Base-by-base conservation (phyloP, 2,797 vertebrate species). In the Mastacembelus armatus region DNA sequence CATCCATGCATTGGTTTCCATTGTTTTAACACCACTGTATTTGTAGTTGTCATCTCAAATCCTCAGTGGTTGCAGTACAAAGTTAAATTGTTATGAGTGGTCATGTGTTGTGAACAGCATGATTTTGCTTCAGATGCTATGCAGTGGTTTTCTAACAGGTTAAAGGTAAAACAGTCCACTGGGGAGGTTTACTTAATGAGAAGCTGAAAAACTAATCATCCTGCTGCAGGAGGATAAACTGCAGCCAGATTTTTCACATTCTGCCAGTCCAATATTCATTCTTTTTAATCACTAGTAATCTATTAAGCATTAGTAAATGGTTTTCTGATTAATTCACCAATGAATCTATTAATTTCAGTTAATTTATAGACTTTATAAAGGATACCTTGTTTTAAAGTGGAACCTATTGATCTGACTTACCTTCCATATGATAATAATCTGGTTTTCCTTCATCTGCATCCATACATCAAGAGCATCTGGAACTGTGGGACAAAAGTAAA, bases 391-490 rank as follows among this genome's bases (percentile, higher is more conserved):
- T 11, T 56, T 10, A 40, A 22, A 4, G 19, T 35, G 4, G 18
- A 32, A 22, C 9, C 22, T 9, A 35, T 19, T 33, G 5, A 19
- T 61, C 10, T 16, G 32, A 84, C 88, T 77, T 75, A 94, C 93
- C 64, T 91, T 93, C 92, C 92, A 94, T 5, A 76, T 6, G 5
- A 91, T 69, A 7, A 65, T 9, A 4, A 35, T 64, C 15, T 76
- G 56, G 19, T 71, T 40, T 15, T 26, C 18, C 22, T 57, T 48
- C 51, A 18, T 54, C 32, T 86, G 61, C 77, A 89, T 87, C 93
- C 94, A 94, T 5, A 93, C 68, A 54, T 94, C 89, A 3, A 91
- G 73, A 40, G 85, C 69, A 61, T 90, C 89, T 77, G 93, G 92
- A 78, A 89, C 93, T 94, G 77, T 24, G 22, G 40, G n/a, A 35